These are phyloP conservation scores for Scotopteryx bipunctaria DNA, from an alignment of 2,888 invertebrate species.

Conservation along the genomic window DNA sequence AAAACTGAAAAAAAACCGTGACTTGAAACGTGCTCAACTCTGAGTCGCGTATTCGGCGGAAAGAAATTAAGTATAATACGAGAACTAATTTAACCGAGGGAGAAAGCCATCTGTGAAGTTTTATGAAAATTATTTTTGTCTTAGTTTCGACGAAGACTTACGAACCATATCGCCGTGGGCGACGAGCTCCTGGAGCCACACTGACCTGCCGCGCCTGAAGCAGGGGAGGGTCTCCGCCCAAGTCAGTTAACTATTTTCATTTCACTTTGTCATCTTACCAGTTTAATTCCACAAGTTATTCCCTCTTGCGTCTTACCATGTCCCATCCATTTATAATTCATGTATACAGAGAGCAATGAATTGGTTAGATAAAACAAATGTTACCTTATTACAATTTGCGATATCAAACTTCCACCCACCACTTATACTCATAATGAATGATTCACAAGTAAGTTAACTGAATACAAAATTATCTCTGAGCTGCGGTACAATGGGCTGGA, in stretches of 20 bases:
- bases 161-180: constrained; percentile 89
- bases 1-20: too few relatives aligned
- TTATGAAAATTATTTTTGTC: constrained; percentile 35
- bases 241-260: constrained; percentile 63
- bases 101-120: constrained; percentile 10
- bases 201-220: constrained; percentile 88
- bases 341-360: too few relatives aligned
- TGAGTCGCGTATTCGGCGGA: too few relatives aligned
- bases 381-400: background rate
- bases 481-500: constrained; percentile 47
- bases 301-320: too few relatives aligned
- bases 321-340: too few relatives aligned
- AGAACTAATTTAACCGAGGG: background rate
- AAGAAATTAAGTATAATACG: background rate
- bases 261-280: constrained; percentile 3
- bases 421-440: constrained; percentile 12
- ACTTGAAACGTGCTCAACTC: too few relatives aligned
- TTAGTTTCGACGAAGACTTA: constrained; percentile 85
- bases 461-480: constrained; percentile 38
- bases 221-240: constrained; percentile 90
- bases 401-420: background rate
- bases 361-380: background rate
- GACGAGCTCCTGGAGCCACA: constrained; percentile 90
- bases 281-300: too few relatives aligned
- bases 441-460: constrained; percentile 27